Percentiles rank a stretch among this genome's conserved stretches.
phyloP scores from a whole-genome alignment of 2,797 vertebrate genomes.

The Scarus forsteni region DNA sequence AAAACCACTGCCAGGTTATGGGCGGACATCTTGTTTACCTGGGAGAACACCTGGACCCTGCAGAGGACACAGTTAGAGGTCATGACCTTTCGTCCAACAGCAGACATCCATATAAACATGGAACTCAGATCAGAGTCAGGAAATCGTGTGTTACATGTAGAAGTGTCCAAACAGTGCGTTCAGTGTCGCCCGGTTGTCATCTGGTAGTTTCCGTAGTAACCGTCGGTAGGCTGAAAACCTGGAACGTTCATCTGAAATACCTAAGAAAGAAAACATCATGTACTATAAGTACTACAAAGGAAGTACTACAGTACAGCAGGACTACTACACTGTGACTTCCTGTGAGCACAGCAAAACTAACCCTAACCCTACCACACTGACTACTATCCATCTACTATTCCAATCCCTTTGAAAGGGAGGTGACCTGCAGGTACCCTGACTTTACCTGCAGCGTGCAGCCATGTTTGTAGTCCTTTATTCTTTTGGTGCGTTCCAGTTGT shows the following conservation, averaged over 20 bases:
- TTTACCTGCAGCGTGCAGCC: no score
- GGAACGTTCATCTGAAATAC: conserved; percentile 53
- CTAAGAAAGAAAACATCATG: conserved; percentile 55
- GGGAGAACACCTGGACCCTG: conserved; percentile 83
- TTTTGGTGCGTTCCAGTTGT: no score
- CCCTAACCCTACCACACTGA: no score
- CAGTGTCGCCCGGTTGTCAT: conserved; percentile 71
- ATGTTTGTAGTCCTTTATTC: no score
- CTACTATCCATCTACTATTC: no score
- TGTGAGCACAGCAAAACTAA: no score
- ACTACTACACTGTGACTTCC: background rate
- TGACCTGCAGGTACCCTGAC: no score
- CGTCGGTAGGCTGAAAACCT: conserved; percentile 68
- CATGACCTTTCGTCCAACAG: no score
- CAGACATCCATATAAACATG: no score
- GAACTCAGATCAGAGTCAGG: no score
- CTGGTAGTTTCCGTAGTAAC: conserved; percentile 71
- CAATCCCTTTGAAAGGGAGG: no score
- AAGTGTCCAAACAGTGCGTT: conserved; percentile 80
- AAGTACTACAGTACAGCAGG: background rate
- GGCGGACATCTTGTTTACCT: conserved; percentile 83
- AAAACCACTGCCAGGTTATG: conserved; percentile 85
- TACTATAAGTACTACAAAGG: background rate
- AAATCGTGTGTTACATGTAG: conserved; percentile 71
- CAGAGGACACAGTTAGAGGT: no score